Evolutionary conservation across 2,113 vertebrate genomes (phyloP).

Genomic region (Sinosuthora webbiana): DNA sequence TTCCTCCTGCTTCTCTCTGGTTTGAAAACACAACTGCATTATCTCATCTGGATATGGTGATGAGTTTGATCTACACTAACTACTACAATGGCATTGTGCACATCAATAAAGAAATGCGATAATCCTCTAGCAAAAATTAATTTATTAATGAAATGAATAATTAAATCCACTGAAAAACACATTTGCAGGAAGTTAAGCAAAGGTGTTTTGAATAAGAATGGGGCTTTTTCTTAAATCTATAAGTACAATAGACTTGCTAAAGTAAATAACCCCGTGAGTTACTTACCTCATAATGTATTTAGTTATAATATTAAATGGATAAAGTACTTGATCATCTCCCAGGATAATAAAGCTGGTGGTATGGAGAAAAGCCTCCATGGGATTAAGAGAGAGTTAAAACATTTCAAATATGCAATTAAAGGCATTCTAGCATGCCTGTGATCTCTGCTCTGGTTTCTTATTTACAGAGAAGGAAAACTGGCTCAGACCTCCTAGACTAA

Average conservation of each 20-base stretch:
- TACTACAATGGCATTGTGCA: background rate
- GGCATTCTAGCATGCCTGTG: conserved; percentile 49
- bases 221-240: conserved; percentile 3
- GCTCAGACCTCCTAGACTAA: conserved; percentile 69
- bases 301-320: conserved; percentile 48
- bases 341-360: conserved; percentile 36
- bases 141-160: conserved; percentile 36
- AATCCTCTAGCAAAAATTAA: conserved; percentile 50
- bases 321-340: conserved; percentile 53
- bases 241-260: conserved; percentile 30
- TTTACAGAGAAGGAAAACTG: conserved; percentile 70
- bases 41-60: background rate
- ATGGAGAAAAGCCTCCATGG: conserved; percentile 7
- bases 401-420: conserved; percentile 35
- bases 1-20: background rate
- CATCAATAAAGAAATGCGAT: conserved; percentile 7
- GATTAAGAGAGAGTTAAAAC: conserved; percentile 36
- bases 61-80: background rate
- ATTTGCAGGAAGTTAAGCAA: conserved; percentile 3
- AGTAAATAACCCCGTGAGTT: conserved; percentile 54
- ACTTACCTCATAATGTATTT: conserved; percentile 34
- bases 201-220: conserved; percentile 24
- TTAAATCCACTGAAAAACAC: conserved; percentile 29
- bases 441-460: conserved; percentile 65
- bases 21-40: background rate